These are phyloP conservation scores for human DNA, from an alignment of 2,113 vertebrate genomes.

Conservation along the genomic window GRCh38 chr1:153258501-153259000, in stretches of 20 bases:
- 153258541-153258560: not conserved
- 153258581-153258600: not conserved
- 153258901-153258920: not conserved
- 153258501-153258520: slow-evolving; percentile 27
- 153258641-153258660: not conserved
- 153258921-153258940: not conserved
- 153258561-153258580: not conserved
- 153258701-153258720: not conserved
- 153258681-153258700: not conserved
- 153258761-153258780: not conserved
- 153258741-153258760: not conserved
- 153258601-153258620: not conserved
- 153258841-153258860: not conserved
- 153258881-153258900: not conserved
- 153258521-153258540: not conserved
- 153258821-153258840: slow-evolving; percentile 6
- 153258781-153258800: not conserved
- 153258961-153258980: not conserved
- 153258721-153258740: not conserved
- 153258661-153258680: not conserved
- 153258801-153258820: not conserved
- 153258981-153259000: not conserved
- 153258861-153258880: not conserved
- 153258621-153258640: not conserved
- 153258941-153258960: not conserved